Evolutionary conservation across 1,140 invertebrate species (phyloP).

Genomic region (Bombus consobrinus): DNA sequence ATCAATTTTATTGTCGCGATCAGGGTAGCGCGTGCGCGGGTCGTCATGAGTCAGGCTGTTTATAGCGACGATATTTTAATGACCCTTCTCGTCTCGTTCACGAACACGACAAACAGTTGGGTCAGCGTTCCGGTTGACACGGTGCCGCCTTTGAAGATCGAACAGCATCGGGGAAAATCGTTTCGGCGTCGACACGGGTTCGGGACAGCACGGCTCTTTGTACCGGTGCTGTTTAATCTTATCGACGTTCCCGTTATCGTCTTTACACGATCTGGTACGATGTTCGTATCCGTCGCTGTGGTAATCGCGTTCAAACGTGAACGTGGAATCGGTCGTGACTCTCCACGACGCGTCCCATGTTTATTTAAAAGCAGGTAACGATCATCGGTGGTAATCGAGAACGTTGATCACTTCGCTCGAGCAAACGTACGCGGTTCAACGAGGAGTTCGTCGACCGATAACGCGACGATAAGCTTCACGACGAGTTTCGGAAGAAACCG

Average conservation of each 20-base stretch:
- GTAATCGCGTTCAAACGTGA: not conserved
- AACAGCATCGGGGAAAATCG: conserved; percentile 24
- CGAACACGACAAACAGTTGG: not conserved
- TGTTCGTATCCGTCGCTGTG: not conserved
- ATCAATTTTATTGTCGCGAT: conserved; percentile 41
- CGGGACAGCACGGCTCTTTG: conserved; percentile 28
- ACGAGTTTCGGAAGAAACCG: not conserved
- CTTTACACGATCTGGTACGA: conserved; percentile 46
- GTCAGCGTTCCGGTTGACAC: not conserved
- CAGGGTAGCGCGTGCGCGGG: not conserved
- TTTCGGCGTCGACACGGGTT: not conserved
- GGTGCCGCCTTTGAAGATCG: conserved; percentile 42
- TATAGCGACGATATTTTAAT: conserved; percentile 34
- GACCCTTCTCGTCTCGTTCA: not conserved
- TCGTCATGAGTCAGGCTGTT: not conserved
- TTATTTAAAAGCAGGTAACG: conserved; percentile 42
- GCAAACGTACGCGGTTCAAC: not conserved
- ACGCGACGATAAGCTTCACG: not conserved
- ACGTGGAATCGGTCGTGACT: not conserved
- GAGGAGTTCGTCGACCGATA: conserved; percentile 31
- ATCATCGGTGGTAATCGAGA: not conserved
- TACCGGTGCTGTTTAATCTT: conserved; percentile 48
- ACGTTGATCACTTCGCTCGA: not conserved
- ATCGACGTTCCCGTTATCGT: conserved; percentile 43
- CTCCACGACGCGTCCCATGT: conserved; percentile 35